A percentile compares a stretch with the other conserved stretches of the same genome.
These are phyloP conservation scores for Patiria pectinifera DNA, from an alignment of 53 echinoderm and acorn worm genomes.

Conservation along the genomic window DNA sequence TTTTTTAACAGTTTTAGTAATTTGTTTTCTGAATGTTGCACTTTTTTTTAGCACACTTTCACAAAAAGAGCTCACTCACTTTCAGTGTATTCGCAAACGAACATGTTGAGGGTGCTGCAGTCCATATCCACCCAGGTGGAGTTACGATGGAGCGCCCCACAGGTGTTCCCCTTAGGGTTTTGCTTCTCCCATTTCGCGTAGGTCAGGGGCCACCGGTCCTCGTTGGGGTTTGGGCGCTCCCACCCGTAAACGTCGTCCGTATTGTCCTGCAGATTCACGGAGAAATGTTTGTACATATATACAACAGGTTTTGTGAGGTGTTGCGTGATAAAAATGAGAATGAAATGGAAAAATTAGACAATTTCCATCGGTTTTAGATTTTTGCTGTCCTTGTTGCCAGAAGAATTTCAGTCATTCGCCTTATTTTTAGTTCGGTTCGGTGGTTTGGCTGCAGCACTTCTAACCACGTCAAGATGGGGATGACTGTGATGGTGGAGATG, in stretches of 20 bases:
- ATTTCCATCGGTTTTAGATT: no score
- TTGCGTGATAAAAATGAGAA: no score
- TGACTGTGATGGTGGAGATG: background rate
- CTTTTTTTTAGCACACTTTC: background rate
- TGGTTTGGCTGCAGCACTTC: no score
- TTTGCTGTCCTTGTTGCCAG: no score
- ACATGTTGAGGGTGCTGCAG: background rate
- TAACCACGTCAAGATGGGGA: background rate
- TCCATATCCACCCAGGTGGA: slow-evolving; percentile 26
- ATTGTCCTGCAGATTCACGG: background rate
- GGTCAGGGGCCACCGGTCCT: slow-evolving; percentile 1
- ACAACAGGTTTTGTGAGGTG: no score
- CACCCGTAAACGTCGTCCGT: background rate
- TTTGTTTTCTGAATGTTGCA: no score
- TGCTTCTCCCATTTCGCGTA: slow-evolving; percentile 21
- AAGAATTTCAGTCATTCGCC: no score
- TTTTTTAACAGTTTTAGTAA: no score
- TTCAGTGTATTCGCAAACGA: slow-evolving; percentile 26
- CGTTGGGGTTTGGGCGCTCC: background rate
- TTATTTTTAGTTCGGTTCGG: no score
- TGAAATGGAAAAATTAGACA: no score
- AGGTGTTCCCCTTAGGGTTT: slow-evolving; percentile 6
- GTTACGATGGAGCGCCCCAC: background rate
- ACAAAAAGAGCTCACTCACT: background rate
- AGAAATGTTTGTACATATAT: no score